These are phyloP conservation scores for Archaeoteleia sp. DNA, from an alignment of 2,888 invertebrate genomes.

Conservation along the genomic window DNA sequence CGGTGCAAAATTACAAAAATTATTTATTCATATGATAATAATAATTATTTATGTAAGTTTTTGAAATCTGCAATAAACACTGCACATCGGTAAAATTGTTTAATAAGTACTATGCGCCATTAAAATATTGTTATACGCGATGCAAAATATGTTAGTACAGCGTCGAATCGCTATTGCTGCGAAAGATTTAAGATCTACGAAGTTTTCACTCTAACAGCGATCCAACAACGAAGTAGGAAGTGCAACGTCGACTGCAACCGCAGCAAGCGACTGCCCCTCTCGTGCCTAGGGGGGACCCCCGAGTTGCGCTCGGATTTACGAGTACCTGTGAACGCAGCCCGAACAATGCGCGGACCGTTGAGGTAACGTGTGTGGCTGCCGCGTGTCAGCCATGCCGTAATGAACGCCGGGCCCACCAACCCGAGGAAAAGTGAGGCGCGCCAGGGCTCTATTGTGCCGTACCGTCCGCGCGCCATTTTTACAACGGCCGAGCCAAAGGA, in stretches of 20 bases:
- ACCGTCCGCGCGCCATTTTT: conserved; percentile 57
- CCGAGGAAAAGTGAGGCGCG: conserved; percentile 44
- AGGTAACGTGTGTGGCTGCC: conserved; percentile 50
- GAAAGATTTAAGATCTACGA: no score
- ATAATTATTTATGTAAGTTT: no score
- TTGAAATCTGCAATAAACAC: no score
- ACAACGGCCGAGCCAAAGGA: conserved; percentile 52
- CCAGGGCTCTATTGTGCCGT: conserved; percentile 58
- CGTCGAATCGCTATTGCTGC: no score
- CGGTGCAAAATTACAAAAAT: no score
- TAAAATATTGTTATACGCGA: no score
- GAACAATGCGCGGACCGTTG: conserved; percentile 46
- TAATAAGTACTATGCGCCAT: no score
- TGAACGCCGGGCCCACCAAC: conserved; percentile 67
- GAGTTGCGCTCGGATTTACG: conserved; percentile 34
- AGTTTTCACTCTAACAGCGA: neutral
- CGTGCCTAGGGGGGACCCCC: no score
- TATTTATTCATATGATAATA: no score
- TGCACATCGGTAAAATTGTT: no score
- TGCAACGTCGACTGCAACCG: conserved; percentile 10
- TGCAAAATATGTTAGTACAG: no score
- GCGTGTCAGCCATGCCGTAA: conserved; percentile 62
- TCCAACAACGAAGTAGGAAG: conserved; percentile 19
- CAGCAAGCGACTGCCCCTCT: neutral
- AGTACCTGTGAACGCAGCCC: conserved; percentile 32